Conservation (phyloP, 2,113 vertebrate genomes). For the Pachyramphus minor region DNA sequence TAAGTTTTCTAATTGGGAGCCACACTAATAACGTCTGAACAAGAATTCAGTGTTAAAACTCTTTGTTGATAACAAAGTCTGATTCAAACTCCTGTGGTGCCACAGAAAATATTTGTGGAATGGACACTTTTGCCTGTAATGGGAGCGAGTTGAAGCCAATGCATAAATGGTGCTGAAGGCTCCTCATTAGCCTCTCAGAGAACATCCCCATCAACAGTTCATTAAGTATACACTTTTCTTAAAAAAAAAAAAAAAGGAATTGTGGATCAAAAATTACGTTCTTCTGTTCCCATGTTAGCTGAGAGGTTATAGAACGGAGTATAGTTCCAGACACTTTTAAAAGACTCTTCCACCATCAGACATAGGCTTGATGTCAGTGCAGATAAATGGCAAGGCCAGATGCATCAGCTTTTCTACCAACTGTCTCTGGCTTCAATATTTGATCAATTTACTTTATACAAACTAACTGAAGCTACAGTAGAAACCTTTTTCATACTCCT, state of each 20-base stretch:
- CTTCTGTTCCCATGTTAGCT: neutral
- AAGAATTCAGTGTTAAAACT: neutral
- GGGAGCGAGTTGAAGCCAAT: neutral
- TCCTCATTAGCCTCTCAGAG: neutral
- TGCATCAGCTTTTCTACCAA: neutral
- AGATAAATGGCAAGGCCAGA: neutral
- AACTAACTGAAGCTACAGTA: neutral
- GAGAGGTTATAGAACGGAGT: neutral
- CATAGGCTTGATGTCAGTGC: neutral
- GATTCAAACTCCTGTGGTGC: neutral
- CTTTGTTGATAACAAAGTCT: neutral
- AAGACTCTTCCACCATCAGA: neutral
- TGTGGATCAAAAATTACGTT: neutral
- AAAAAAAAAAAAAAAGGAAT: neutral
- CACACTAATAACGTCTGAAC: neutral
- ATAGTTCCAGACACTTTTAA: neutral
- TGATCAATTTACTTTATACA: neutral
- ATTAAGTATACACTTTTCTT: neutral
- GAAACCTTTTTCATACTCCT: neutral
- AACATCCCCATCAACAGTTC: neutral
- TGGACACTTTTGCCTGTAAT: neutral
- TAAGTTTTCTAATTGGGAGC: neutral
- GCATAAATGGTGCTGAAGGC: neutral
- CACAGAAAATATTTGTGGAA: neutral
- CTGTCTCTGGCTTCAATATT: neutral